Evolutionary conservation across 64 coral and sea anemone genomes (phyloP), one percentile per base, ranked within the genome.

Genomic region (Catalaphyllia jardinei): DNA sequence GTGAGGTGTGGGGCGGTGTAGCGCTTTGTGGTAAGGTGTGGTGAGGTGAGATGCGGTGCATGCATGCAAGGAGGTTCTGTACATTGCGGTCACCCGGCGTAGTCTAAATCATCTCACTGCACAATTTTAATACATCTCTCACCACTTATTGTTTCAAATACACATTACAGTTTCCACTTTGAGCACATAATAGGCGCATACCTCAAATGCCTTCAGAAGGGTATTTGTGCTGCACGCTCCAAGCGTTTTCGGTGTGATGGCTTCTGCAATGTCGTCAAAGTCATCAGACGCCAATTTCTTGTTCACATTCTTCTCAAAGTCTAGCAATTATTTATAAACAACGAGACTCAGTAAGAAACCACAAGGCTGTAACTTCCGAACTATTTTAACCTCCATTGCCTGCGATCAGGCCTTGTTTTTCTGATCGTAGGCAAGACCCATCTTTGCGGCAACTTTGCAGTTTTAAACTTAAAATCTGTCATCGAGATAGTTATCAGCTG

Each of bases 271-370:
- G 11, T 50, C 33, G n/a, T 85, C 62, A 85, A 85, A 85, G 22
- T 85, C 62, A 85, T 85, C 39, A 50, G 81, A 85, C 8, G 81
- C 81, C 22, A 85, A 63, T 71, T 85, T 85, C 65, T n/a, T 49
- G 81, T 85, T 1, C 4, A 85, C 14, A 22, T 51, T 20, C 33
- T 85, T 71, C 63, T 85, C 81, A 11, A 69, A 85, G 8, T 71
- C 81, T 85, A 27, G 65, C 25, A 24, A n/a, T 27, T 28, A 69
- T 69, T 69, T 12, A 27, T 27, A 69, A 69, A 69, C 24, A 67
- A 67, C 20, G n/a, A 25, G 65, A 4, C 22, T 4, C 33, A 35
- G 33, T 69, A 22, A 24, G 9, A n/a, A 67, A n/a, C 10, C 4
- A n/a, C 20, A n/a, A 24, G 22, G 1, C 2, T n/a, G 10, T 27